Conservation (phyloP, 2,113 vertebrate species). For the Coracopsis vasa region DNA sequence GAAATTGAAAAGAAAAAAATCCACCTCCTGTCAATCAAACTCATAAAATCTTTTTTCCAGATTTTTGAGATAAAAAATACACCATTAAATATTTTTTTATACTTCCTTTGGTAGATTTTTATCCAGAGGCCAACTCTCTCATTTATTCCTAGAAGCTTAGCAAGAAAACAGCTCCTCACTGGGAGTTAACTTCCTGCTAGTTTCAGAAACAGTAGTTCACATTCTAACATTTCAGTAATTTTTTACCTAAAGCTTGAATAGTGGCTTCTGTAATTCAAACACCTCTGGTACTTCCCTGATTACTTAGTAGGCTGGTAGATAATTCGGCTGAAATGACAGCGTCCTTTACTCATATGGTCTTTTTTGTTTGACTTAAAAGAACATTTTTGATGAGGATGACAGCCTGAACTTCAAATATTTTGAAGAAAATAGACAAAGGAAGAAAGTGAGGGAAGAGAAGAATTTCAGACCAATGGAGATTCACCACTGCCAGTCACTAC, state of each 20-base stretch:
- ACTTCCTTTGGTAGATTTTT: neutral
- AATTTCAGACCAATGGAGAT: neutral
- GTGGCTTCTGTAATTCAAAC: neutral
- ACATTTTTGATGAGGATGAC: neutral
- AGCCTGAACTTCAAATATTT: neutral
- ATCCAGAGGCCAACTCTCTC: neutral
- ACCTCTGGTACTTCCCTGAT: neutral
- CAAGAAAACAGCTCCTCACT: conserved; percentile 19
- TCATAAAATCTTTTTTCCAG: neutral
- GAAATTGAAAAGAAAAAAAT: conserved; percentile 20
- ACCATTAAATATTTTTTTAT: neutral
- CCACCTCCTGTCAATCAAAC: conserved; percentile 36
- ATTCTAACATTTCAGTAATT: neutral
- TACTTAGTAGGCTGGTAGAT: neutral
- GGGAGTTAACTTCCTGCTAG: conserved; percentile 20
- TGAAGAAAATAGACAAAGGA: neutral
- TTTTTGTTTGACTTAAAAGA: neutral
- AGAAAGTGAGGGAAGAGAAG: neutral
- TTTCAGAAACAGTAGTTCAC: neutral
- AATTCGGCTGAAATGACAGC: neutral
- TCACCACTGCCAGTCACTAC: neutral
- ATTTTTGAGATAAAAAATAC: neutral
- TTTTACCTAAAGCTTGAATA: neutral
- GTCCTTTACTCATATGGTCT: neutral
- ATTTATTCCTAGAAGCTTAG: conserved; percentile 20